Conservation (phyloP, 2,113 vertebrate genomes). For the Albula glossodonta region DNA sequence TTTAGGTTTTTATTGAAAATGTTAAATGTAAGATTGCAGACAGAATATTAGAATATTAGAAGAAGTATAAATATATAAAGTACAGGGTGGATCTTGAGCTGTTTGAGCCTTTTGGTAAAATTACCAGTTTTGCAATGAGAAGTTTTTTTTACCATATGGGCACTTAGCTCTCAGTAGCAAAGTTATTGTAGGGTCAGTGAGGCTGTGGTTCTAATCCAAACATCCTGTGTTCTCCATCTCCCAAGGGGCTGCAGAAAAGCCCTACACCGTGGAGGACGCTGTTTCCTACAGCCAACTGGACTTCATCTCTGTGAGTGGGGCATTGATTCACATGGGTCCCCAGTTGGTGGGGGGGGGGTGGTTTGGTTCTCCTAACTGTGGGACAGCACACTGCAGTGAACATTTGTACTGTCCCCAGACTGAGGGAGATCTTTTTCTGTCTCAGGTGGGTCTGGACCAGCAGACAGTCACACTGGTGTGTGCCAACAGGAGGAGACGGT, state of each 20-base stretch:
- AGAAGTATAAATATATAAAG: too few relatives aligned
- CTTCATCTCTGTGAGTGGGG: slow-evolving; percentile 86
- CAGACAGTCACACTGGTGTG: slow-evolving; percentile 90
- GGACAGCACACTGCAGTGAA: neutral
- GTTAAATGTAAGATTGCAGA: too few relatives aligned
- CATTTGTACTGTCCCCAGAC: neutral
- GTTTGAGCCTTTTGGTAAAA: too few relatives aligned
- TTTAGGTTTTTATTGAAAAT: too few relatives aligned
- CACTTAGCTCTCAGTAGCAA: too few relatives aligned
- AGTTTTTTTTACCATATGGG: too few relatives aligned
- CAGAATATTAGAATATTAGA: too few relatives aligned
- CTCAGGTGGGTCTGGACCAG: slow-evolving; percentile 89
- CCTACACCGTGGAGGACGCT: slow-evolving; percentile 91
- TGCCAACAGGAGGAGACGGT: slow-evolving; percentile 90
- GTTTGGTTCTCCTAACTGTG: neutral
- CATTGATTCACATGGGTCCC: neutral
- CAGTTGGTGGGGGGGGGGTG: neutral
- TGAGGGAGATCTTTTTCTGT: neutral
- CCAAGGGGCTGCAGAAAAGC: slow-evolving; percentile 93
- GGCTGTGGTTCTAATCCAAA: too few relatives aligned
- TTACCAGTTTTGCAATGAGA: too few relatives aligned
- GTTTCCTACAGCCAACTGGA: slow-evolving; percentile 94
- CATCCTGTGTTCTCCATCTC: slow-evolving; percentile 15
- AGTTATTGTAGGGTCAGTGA: neutral
- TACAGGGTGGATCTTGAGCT: too few relatives aligned